Base-by-base conservation (phyloP, 2,113 vertebrate genomes). In the Catharus bicknelli region DNA sequence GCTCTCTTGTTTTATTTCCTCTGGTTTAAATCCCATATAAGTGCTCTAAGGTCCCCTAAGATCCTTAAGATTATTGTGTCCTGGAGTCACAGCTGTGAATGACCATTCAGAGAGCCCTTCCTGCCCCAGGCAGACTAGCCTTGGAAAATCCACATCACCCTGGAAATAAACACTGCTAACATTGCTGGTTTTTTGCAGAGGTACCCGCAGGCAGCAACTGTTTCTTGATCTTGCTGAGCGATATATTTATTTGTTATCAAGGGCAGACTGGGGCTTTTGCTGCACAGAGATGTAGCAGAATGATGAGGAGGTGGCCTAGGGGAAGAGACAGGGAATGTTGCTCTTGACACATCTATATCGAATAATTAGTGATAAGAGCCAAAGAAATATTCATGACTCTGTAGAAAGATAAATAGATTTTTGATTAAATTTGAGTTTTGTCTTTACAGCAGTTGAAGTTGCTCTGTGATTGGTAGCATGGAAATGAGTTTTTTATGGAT, bases 381-480 rank as follows among this genome's bases (percentile, higher is more conserved):
- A 90, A 90, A 87, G 86, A 96, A 91, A 94, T 97, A 95, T 86
- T 96, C 93, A 96, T 90, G 86, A 93, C 74, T 90, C 70, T 50
- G 54, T 94, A 67, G 68, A 92, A 96, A 95, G 86, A 96, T 96
- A 94, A 96, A 95, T 90, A 95, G 95, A 86, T 96, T 93, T 96
- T 95, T 94, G 40, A 90, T 95, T 95, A 94, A 95, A 95, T 89
- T 91, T 74, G 72, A 82, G 67, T 83, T 96, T 94, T 84, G 69
- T 89, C 90, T 95, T 79, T 86, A 92, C 73, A 93, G 83, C 64
- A 69, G 64, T 94, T 93, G 63, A 92, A 88, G 86, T 82, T 92
- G 23, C 79, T 70, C 10, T 74, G 58, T 95, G 95, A 94, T 81
- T 96, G 92, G 78, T 96, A 86, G 85, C 62, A 63, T 94, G 63